phyloP scores from a whole-genome alignment of 2,113 vertebrate species.

The Pollimyrus isidori region DNA sequence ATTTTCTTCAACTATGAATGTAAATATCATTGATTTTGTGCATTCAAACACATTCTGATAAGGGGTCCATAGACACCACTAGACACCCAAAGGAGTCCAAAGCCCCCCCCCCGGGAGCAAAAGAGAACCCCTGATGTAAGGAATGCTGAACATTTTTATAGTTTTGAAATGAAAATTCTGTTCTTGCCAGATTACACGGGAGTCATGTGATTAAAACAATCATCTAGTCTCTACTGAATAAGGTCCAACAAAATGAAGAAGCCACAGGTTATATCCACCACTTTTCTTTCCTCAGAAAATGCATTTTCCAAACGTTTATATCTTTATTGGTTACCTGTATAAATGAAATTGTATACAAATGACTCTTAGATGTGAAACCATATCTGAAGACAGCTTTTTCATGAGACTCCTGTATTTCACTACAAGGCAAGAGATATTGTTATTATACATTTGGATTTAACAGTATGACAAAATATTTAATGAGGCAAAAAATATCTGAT shows the following conservation, averaged over 20 bases:
- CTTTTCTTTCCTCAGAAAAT: neutral
- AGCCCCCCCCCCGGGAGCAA: neutral
- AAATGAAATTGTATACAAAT: slow-evolving; percentile 2
- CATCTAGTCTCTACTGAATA: neutral
- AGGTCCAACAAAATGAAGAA: neutral
- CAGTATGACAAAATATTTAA: slow-evolving; percentile 22
- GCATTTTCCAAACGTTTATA: neutral
- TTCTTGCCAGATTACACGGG: neutral
- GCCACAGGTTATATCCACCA: neutral
- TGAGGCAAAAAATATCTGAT: slow-evolving; percentile 42
- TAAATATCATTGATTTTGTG: neutral
- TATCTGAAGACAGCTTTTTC: neutral
- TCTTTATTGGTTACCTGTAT: neutral
- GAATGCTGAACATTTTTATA: neutral
- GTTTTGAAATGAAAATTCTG: neutral
- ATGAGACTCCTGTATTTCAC: slow-evolving; percentile 2
- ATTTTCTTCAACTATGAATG: neutral
- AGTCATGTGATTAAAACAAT: neutral
- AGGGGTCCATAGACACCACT: neutral
- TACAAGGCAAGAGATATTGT: slow-evolving; percentile 16
- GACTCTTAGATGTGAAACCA: neutral
- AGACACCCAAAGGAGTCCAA: neutral
- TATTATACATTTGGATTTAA: neutral
- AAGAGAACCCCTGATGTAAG: neutral
- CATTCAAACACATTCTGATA: neutral